Evolutionary conservation across 2,888 invertebrate genomes (phyloP).

Genomic region (Lepidonotus clava): DNA sequence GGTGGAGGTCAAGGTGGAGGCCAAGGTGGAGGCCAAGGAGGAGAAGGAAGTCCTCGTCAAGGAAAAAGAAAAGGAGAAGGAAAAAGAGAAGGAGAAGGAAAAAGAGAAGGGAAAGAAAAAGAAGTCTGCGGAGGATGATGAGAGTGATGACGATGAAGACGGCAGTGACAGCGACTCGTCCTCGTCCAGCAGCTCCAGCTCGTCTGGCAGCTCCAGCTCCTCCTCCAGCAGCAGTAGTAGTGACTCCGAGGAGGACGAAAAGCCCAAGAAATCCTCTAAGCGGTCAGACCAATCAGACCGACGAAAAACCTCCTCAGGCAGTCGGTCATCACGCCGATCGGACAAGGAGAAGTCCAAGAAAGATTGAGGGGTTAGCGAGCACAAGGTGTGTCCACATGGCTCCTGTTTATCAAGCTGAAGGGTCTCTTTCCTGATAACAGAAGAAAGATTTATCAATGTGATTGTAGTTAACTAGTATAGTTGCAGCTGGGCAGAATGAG

Average conservation of each 20-base stretch:
- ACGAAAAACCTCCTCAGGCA: neutral
- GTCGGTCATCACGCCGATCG: neutral
- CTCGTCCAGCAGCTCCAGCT: slow-evolving; percentile 22
- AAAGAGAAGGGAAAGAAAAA: neutral
- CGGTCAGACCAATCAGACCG: neutral
- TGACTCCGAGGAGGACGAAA: slow-evolving; percentile 45
- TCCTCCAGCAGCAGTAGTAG: slow-evolving; percentile 37
- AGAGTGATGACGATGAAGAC: neutral
- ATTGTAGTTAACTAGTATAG: neutral
- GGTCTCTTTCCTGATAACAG: neutral
- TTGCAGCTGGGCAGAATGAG: neutral
- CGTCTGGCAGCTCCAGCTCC: slow-evolving; percentile 45
- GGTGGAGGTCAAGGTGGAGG: neutral
- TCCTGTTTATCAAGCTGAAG: neutral
- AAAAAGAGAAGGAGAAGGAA: neutral
- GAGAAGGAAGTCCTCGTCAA: neutral
- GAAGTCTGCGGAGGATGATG: neutral
- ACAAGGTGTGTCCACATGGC: neutral
- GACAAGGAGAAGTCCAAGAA: slow-evolving; percentile 34
- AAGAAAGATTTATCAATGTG: neutral
- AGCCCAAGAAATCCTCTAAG: slow-evolving; percentile 16
- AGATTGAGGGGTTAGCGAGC: neutral
- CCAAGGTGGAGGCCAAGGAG: neutral
- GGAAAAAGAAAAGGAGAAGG: neutral
- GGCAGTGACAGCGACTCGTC: slow-evolving; percentile 43